These are phyloP conservation scores for Pristionchus arcanus DNA, from an alignment of 2,888 invertebrate species.

Conservation along the genomic window DNA sequence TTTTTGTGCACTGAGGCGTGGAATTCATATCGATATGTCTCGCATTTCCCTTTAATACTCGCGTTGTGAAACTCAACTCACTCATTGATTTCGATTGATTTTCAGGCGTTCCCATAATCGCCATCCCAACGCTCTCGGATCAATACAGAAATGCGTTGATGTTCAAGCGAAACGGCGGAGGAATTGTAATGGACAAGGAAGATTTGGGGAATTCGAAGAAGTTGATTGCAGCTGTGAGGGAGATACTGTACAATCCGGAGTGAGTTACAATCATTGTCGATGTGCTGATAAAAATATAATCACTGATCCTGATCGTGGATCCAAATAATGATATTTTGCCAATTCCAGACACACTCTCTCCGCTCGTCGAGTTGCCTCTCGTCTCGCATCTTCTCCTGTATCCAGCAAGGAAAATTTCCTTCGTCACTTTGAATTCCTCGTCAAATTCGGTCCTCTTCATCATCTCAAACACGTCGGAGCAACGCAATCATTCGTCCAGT, in stretches of 20 bases:
- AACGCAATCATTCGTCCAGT: not conserved
- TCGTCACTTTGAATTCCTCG: not conserved
- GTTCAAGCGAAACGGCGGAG: constrained; percentile 62
- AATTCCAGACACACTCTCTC: not conserved
- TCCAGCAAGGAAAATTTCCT: not conserved
- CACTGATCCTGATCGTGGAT: not conserved
- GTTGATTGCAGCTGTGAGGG: constrained; percentile 57
- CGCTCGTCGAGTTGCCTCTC: not conserved
- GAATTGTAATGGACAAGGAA: constrained; percentile 59
- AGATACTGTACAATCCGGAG: constrained; percentile 61
- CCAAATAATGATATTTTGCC: not conserved
- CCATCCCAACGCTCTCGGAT: constrained; percentile 69
- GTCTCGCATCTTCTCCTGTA: not conserved
- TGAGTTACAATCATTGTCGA: too few relatives aligned
- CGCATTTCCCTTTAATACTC: too few relatives aligned
- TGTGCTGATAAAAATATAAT: not conserved
- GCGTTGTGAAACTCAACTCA: not conserved
- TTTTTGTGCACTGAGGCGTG: too few relatives aligned
- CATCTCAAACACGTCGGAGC: constrained; percentile 15
- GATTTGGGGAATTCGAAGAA: constrained; percentile 58
- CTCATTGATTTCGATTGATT: not conserved
- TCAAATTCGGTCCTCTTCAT: constrained; percentile 32
- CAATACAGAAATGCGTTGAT: constrained; percentile 66
- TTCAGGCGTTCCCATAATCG: constrained; percentile 44
- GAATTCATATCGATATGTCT: too few relatives aligned